These are phyloP conservation scores for Deroptyus accipitrinus DNA, from an alignment of 2,113 vertebrate genomes.

Conservation along the genomic window DNA sequence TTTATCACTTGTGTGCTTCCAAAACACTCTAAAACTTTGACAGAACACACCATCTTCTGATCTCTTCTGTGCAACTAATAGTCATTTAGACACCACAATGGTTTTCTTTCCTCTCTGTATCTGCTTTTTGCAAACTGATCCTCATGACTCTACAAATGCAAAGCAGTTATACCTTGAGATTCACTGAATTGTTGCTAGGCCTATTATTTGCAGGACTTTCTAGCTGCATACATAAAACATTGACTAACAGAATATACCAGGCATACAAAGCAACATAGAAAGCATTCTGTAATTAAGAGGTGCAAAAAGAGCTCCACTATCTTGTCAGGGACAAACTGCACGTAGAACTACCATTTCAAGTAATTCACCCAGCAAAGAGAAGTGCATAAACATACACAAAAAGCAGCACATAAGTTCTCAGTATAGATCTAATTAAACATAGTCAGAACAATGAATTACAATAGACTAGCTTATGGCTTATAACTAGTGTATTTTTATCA, in stretches of 20 bases:
- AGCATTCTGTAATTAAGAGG: not conserved
- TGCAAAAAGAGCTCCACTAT: not conserved
- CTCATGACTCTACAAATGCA: not conserved
- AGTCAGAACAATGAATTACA: not conserved
- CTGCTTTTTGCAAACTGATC: not conserved
- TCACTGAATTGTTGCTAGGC: not conserved
- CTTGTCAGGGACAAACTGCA: not conserved
- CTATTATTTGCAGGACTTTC: not conserved
- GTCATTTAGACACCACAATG: not conserved
- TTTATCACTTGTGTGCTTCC: not conserved
- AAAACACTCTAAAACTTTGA: not conserved
- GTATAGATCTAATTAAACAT: not conserved
- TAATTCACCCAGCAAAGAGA: not conserved
- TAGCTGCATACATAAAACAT: not conserved
- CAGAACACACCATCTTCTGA: not conserved
- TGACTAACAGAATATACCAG: not conserved
- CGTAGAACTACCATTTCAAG: not conserved
- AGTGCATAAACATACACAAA: not conserved
- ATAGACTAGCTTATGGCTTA: not conserved
- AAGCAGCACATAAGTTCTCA: accelerated
- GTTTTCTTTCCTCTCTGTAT: not conserved
- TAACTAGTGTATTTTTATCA: not conserved
- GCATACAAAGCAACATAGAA: not conserved
- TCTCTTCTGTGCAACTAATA: not conserved
- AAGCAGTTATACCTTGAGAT: not conserved